These are phyloP conservation scores for Acromyrmex charruanus DNA, from an alignment of 1,140 invertebrate genomes.

Conservation along the genomic window DNA sequence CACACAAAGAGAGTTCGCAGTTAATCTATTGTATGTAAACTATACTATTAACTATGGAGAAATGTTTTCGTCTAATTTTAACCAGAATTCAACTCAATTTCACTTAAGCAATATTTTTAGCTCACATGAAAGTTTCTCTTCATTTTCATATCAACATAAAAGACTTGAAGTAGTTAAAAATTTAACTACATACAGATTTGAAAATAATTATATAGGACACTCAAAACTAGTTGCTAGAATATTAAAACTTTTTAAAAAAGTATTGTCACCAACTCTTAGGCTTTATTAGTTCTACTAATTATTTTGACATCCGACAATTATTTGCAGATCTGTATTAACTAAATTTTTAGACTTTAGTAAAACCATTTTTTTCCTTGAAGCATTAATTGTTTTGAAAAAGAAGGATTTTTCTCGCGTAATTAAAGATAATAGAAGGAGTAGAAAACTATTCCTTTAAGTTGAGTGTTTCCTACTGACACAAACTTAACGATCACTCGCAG, in stretches of 20 bases:
- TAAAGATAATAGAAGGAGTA: neutral
- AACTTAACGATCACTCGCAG: constrained; percentile 22
- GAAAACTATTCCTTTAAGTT: neutral
- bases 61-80: constrained; percentile 17
- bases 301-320: too few relatives aligned
- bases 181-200: too few relatives aligned
- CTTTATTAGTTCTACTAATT: too few relatives aligned
- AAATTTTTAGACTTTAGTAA: too few relatives aligned
- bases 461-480: neutral
- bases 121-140: neutral
- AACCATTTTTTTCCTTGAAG: neutral
- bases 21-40: neutral
- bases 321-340: too few relatives aligned
- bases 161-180: too few relatives aligned
- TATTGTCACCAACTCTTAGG: too few relatives aligned
- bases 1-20: neutral
- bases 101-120: neutral
- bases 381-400: neutral
- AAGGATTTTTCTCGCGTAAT: neutral
- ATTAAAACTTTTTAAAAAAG: too few relatives aligned
- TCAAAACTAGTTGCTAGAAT: too few relatives aligned
- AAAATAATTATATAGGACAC: too few relatives aligned
- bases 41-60: neutral
- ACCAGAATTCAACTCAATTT: neutral
- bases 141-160: neutral